A percentile compares a stretch with the other conserved stretches of the same genome.
Evolutionary conservation across 2,888 invertebrate genomes (phyloP).

Genomic region (Macrosoma leucophasiata): DNA sequence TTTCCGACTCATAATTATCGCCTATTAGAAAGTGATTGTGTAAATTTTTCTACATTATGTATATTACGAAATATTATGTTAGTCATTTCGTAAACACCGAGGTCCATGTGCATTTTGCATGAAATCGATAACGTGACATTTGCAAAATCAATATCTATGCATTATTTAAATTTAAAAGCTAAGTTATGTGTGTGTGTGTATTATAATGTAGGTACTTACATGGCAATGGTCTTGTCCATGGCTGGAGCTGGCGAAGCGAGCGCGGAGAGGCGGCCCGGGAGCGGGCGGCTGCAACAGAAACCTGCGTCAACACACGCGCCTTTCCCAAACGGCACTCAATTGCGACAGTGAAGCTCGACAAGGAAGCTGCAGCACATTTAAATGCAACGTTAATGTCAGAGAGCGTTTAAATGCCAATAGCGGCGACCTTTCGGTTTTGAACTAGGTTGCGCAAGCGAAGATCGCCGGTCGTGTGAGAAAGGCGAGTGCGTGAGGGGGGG

Average conservation of each 20-base stretch:
- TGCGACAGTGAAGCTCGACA: slow-evolving; percentile 70
- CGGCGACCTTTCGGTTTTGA: slow-evolving; percentile 69
- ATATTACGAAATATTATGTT: slow-evolving; percentile 23
- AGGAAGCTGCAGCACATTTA: slow-evolving; percentile 71
- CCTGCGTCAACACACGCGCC: slow-evolving; percentile 67
- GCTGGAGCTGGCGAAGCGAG: slow-evolving; percentile 26
- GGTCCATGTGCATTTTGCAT: too few species aligned
- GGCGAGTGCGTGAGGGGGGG: slow-evolving; percentile 49
- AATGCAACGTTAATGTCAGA: slow-evolving; percentile 74
- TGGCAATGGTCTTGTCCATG: slow-evolving; percentile 60
- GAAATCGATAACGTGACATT: too few species aligned
- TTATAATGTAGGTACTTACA: slow-evolving; percentile 55
- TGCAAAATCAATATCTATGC: too few species aligned
- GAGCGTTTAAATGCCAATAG: slow-evolving; percentile 74
- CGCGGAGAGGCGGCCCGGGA: slow-evolving; percentile 26
- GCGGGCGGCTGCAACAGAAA: slow-evolving; percentile 61
- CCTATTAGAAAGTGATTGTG: slow-evolving; percentile 53
- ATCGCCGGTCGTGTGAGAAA: slow-evolving; percentile 70
- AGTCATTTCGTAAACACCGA: too few species aligned
- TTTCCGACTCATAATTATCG: slow-evolving; percentile 39
- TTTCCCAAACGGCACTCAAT: slow-evolving; percentile 67
- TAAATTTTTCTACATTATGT: slow-evolving; percentile 29
- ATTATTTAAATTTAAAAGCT: too few species aligned
- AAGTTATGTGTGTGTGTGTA: neutral
- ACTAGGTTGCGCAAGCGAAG: slow-evolving; percentile 67